Evolutionary conservation across 2,113 vertebrate genomes (phyloP), one percentile per base, ranked within the genome.

Genomic region (Saguinus midas): DNA sequence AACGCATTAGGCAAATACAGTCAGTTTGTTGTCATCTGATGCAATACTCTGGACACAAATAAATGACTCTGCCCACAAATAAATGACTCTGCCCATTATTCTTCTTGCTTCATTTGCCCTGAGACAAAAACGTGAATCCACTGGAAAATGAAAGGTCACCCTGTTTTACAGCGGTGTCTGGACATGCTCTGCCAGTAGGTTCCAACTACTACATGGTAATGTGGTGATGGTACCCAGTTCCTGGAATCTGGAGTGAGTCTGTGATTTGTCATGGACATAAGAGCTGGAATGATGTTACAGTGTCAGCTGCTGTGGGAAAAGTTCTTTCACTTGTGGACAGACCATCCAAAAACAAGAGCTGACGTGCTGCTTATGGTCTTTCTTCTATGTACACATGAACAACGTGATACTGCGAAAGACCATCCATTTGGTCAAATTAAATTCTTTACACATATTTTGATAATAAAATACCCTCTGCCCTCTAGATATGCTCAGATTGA

Each of bases 61-160:
- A 92, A 68, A 66, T 83, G 96, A n/a, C 89, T 85, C 94, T 78
- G 68, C 92, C 94, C 87, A 35, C 89, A 94, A 91, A 91, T 90
- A 92, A 68, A 66, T 83, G 96, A n/a, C 89, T 85, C 94, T 78
- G 68, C 92, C 94, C 87, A 35, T 52, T 21, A 52, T 87, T 68
- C 81, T 92, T 97, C 96, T 95, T 92, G 97, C 95, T 94, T 96
- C 96, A 88, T 48, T 90, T 84, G 96, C 91, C 96, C 90, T 57
- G 90, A 95, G 92, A 96, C 92, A 92, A 95, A 96, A 95, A 88
- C 92, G 96, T 95, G 97, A 97, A 90, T 78, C 81, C 48, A 52
- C 87, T 83, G 97, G 95, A 90, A 95, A 94, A 90, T 87, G 94
- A 94, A 90, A 95, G 96, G 87, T 96, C 92, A 90, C 92, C 87